phyloP scores from a whole-genome alignment of 2,113 vertebrate genomes.

The Lathamus discolor region DNA sequence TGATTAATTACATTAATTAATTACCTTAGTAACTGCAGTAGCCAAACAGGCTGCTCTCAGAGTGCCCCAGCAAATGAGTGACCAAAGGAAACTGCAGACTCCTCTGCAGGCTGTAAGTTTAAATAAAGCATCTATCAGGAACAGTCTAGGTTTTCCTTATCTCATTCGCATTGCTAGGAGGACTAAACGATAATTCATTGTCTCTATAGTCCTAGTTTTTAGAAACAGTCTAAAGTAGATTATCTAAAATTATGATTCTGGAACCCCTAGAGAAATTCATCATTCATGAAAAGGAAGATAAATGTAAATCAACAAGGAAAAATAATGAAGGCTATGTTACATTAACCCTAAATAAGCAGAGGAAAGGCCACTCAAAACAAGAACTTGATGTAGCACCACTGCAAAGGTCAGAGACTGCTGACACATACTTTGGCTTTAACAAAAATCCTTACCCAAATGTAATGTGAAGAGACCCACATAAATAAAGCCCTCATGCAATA shows the following conservation, averaged over 20 bases:
- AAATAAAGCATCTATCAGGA: not conserved
- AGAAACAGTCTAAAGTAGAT: not conserved
- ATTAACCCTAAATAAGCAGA: not conserved
- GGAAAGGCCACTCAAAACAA: not conserved
- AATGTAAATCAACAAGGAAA: not conserved
- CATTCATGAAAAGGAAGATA: not conserved
- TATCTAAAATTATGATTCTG: not conserved
- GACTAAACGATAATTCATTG: not conserved
- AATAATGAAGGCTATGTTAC: not conserved
- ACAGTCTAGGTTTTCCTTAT: not conserved
- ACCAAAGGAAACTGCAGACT: not conserved
- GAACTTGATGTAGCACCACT: not conserved
- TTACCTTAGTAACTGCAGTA: not conserved
- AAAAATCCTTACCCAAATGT: not conserved
- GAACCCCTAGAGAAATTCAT: not conserved
- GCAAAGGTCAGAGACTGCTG: not conserved
- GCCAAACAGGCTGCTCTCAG: not conserved
- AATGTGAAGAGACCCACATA: not conserved
- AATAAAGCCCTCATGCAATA: not conserved
- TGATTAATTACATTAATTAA: not conserved
- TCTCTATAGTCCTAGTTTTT: not conserved
- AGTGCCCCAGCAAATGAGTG: not conserved
- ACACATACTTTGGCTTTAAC: not conserved
- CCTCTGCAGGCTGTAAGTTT: not conserved
- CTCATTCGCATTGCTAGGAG: not conserved